These are phyloP conservation scores for Chloroceryle amazona DNA, from an alignment of 2,797 vertebrate species.

Conservation along the genomic window DNA sequence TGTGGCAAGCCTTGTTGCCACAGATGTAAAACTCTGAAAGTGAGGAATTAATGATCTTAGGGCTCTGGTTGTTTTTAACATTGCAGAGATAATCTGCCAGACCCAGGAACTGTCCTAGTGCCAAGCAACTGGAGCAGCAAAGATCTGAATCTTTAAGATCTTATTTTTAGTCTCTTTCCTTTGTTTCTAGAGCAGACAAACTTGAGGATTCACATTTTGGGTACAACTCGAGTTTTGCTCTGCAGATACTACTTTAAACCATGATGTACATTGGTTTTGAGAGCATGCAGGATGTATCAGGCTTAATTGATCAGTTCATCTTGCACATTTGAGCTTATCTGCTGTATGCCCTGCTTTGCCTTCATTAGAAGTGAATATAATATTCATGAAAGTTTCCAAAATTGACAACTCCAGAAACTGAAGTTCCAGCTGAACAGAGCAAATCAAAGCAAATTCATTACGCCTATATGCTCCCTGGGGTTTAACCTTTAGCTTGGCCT, in stretches of 20 bases:
- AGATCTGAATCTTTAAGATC: background rate
- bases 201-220: background rate
- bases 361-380: constrained; percentile 27
- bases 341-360: background rate
- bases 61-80: background rate
- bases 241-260: background rate
- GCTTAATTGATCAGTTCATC: constrained; percentile 29
- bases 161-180: background rate
- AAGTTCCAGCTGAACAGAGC: constrained; percentile 21
- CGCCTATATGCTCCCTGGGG: background rate
- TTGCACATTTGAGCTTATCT: constrained; percentile 12
- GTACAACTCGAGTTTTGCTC: background rate
- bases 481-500: background rate
- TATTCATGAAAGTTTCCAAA: background rate
- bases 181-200: background rate
- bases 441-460: constrained; percentile 17
- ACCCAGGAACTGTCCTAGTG: background rate
- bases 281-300: background rate
- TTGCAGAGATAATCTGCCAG: background rate
- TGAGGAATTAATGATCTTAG: constrained; percentile 30
- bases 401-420: background rate
- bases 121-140: background rate
- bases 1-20: background rate
- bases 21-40: constrained; percentile 12
- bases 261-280: background rate